Base-by-base conservation (phyloP, 1,140 invertebrate species). In the Ylistrum balloti region DNA sequence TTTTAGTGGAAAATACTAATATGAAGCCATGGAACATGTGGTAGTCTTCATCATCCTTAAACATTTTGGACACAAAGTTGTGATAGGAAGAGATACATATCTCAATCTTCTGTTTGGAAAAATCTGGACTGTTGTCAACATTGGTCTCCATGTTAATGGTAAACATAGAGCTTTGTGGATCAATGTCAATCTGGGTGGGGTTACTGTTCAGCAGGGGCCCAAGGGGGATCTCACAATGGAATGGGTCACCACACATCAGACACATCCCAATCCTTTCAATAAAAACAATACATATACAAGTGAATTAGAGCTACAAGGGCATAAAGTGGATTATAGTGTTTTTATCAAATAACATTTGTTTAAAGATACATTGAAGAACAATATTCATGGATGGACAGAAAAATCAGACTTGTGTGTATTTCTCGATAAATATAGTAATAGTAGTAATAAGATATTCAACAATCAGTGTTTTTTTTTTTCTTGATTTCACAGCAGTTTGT, bases 191-290 rank as follows among this genome's bases (percentile, higher is more conserved):
- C 11, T 90, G 88, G 87, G 89, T 92, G 33, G 91, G 89, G 33
- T 88, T 92, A 89, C 91, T 98, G 94, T 97, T 97, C 56, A 99
- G 97, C 89, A 99, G 96, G 0, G 99, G 99, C 45, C 97, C 97
- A 28, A 99, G 97, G 86, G 99, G 98, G 92, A 98, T 98, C 96
- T 99, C 98, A 74, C 99, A 97, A 0, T 98, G 98, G 95, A 98
- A 99, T 22, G 98, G 98, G 96, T 99, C 99, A 85, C 99, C 99
- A 96, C 99, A 99, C 96, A 99, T 99, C 97, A 99, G 98, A 96
- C 98, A 99, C 97, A 99, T 98, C 94, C 99, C 98, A 96, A 99
- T 98, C 93, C 96, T 96, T 91, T n/a, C n/a, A n/a, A n/a, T n/a
- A 91, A 94, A 94, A 89, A 86, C 88, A 91, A 86, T 33, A 85